A percentile compares a stretch with the other conserved stretches of the same genome.
phyloP scores from a whole-genome alignment of 2,888 invertebrate species.

The Mechanitis mazaeus region DNA sequence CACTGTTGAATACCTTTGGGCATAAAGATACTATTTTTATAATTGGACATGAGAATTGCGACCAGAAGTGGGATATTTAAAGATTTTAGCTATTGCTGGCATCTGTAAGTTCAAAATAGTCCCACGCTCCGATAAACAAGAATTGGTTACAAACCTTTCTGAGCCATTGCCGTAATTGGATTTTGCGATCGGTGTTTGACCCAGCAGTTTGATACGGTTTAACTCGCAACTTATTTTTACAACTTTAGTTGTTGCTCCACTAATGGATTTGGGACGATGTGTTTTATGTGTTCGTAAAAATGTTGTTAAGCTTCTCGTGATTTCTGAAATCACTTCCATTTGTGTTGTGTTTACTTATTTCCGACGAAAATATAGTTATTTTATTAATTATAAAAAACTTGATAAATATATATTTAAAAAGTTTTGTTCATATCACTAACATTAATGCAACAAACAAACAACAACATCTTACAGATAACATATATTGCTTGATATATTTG shows the following conservation, averaged over 20 bases:
- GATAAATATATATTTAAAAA: too few species aligned
- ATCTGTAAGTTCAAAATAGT: neutral
- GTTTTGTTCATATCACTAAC: too few species aligned
- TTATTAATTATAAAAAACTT: neutral
- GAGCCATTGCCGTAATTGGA: slow-evolving; percentile 24
- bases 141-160: slow-evolving; percentile 12
- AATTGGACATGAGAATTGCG: too few species aligned
- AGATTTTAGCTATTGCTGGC: neutral
- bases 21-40: too few species aligned
- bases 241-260: slow-evolving; percentile 8
- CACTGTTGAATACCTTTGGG: too few species aligned
- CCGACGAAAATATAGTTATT: neutral
- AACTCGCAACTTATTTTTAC: slow-evolving; percentile 10
- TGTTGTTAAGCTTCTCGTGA: neutral
- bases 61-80: neutral
- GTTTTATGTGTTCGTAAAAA: slow-evolving; percentile 1
- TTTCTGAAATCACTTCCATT: neutral
- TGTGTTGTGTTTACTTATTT: slow-evolving; percentile 1
- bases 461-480: too few species aligned
- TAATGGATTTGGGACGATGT: slow-evolving; percentile 7
- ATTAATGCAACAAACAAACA: too few species aligned
- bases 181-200: slow-evolving; percentile 18
- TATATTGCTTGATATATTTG: too few species aligned
- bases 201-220: slow-evolving; percentile 13
- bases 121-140: neutral